Evolutionary conservation across 2,888 invertebrate species (phyloP).

Genomic region (Eupelmus urozonus): DNA sequence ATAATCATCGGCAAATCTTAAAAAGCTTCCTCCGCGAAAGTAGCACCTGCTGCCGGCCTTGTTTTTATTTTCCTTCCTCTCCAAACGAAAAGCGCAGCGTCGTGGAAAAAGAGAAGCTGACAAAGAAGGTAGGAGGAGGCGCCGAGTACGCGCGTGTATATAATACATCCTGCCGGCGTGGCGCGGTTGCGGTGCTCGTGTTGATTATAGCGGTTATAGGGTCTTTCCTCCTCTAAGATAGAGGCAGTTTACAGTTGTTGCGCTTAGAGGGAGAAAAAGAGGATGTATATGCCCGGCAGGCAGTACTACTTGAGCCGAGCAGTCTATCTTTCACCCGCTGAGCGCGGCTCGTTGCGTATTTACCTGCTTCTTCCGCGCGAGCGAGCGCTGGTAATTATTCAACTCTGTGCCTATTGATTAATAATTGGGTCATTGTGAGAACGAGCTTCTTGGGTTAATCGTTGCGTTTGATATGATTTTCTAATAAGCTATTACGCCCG

Average conservation of each 20-base stretch:
- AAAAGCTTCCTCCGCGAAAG: conserved; percentile 6
- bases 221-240: conserved; percentile 60
- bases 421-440: conserved; percentile 30
- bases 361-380: too few species aligned
- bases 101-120: background rate
- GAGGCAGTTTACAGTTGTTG: conserved; percentile 32
- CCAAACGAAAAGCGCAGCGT: conserved; percentile 1
- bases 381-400: too few species aligned
- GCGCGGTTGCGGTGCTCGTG: conserved; percentile 38
- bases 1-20: conserved; percentile 43
- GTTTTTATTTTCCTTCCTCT: background rate
- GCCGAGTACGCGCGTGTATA: background rate
- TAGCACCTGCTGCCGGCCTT: conserved; percentile 30
- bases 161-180: conserved; percentile 40
- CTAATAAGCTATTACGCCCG: too few species aligned
- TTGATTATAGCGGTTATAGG: conserved; percentile 64
- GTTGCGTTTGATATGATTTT: background rate
- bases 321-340: conserved; percentile 18
- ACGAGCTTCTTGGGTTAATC: too few species aligned
- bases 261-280: conserved; percentile 3
- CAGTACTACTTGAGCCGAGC: background rate
- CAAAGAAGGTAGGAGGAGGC: background rate
- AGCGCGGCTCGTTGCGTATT: background rate
- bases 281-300: background rate
- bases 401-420: too few species aligned